These are phyloP conservation scores for Axinella damicornis DNA, from an alignment of 37 sponge, comb jelly and placozoan genomes.

Conservation along the genomic window DNA sequence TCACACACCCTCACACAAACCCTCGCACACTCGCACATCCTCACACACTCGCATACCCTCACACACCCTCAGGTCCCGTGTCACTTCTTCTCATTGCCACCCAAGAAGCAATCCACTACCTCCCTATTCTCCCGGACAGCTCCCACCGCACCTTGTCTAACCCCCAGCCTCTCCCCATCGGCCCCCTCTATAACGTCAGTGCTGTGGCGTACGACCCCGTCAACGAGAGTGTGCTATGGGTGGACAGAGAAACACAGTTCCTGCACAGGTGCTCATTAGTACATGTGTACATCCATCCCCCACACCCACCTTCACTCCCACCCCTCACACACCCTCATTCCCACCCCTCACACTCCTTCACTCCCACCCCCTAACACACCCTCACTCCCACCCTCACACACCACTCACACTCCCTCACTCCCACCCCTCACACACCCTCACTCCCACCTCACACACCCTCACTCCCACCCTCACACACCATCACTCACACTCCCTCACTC, in stretches of 20 bases:
- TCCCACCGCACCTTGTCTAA: neutral
- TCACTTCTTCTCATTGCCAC: conserved; percentile 31
- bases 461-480: neutral
- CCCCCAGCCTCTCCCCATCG: conserved; percentile 17
- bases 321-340: neutral
- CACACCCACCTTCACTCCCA: neutral
- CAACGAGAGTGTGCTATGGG: conserved; percentile 45
- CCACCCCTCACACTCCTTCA: no score
- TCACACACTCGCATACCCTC: no score
- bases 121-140: conserved; percentile 1
- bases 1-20: neutral
- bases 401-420: no score
- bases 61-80: neutral
- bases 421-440: no score
- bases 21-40: neutral
- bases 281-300: neutral
- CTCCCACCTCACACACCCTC: no score
- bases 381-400: neutral
- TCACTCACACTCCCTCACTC: neutral
- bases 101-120: conserved; percentile 5
- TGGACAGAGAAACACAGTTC: conserved; percentile 16
- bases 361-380: no score
- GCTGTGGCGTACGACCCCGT: conserved; percentile 48
- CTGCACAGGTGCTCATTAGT: conserved; percentile 6
- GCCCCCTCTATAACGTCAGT: neutral